Conservation (phyloP, 1,140 invertebrate species). For the Saccostrea cuccullata region DNA sequence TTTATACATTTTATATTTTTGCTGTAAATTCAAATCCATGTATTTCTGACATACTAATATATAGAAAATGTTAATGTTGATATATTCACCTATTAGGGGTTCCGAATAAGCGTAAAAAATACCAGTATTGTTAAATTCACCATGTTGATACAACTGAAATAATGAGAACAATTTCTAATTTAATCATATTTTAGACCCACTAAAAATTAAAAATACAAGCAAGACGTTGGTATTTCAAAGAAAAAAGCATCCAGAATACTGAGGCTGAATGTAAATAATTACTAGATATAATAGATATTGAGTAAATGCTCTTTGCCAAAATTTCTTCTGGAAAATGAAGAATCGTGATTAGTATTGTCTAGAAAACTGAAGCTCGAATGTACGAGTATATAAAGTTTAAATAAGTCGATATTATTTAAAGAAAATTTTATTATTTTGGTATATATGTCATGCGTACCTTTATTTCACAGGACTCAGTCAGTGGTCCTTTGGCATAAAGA, state of each 20-base stretch:
- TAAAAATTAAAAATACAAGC: not conserved
- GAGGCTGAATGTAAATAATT: too few relatives aligned
- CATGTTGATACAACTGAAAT: conserved; percentile 1
- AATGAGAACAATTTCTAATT: too few relatives aligned
- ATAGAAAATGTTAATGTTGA: not conserved
- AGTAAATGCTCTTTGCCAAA: too few relatives aligned
- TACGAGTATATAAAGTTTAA: not conserved
- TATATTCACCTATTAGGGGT: not conserved
- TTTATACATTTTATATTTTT: too few relatives aligned
- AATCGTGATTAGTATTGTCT: too few relatives aligned
- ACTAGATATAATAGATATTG: too few relatives aligned
- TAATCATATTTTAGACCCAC: too few relatives aligned
- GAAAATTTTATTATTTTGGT: not conserved
- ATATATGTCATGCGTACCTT: not conserved
- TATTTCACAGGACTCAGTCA: conserved; percentile 13
- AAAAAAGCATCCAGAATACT: too few relatives aligned
- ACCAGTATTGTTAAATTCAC: not conserved
- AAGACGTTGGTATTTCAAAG: not conserved
- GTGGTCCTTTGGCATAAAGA: not conserved
- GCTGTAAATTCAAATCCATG: too few relatives aligned
- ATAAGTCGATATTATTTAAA: not conserved
- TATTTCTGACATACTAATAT: too few relatives aligned
- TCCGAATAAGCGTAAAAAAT: not conserved
- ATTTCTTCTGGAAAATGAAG: too few relatives aligned
- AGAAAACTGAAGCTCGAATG: too few relatives aligned